phyloP scores from a whole-genome alignment of 1,140 invertebrate species.

The Panulirus ornatus region DNA sequence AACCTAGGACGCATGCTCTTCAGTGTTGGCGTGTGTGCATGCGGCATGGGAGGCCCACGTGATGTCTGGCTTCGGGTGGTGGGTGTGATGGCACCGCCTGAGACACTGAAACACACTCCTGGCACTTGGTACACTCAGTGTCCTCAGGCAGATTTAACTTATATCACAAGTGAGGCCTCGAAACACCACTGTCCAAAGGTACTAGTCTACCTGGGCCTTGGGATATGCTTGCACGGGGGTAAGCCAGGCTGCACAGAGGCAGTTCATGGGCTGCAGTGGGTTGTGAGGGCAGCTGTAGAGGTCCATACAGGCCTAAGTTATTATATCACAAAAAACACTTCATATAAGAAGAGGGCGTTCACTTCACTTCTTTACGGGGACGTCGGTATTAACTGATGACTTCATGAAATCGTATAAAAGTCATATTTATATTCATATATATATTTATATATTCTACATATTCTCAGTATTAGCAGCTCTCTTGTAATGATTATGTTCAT shows the following conservation, averaged over 20 bases:
- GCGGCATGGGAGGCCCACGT: conserved; percentile 38
- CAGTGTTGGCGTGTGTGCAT: conserved; percentile 36
- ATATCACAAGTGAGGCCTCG: conserved; percentile 60
- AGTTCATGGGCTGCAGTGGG: conserved; percentile 1
- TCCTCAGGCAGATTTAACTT: conserved; percentile 59
- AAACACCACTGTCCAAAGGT: background rate
- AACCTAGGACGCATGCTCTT: conserved; percentile 66
- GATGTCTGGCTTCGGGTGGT: too few relatives aligned
- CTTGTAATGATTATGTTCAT: conserved; percentile 49
- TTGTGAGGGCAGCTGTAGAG: background rate
- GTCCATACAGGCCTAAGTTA: conserved; percentile 6
- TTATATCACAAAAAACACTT: conserved; percentile 44
- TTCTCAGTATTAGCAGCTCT: conserved; percentile 72
- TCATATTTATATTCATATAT: conserved; percentile 69
- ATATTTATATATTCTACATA: conserved; percentile 70
- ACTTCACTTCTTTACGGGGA: background rate
- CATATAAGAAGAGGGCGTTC: background rate
- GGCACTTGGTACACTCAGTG: conserved; percentile 37
- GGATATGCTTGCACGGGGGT: conserved; percentile 30
- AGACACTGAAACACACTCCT: conserved; percentile 32
- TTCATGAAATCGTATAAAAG: conserved; percentile 65
- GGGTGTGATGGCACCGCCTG: conserved; percentile 3
- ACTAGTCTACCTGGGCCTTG: background rate
- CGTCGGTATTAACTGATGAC: conserved; percentile 29
- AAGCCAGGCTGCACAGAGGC: background rate